Base-by-base conservation (phyloP, 1,140 invertebrate species). In the Brachionus koreanus region DNA sequence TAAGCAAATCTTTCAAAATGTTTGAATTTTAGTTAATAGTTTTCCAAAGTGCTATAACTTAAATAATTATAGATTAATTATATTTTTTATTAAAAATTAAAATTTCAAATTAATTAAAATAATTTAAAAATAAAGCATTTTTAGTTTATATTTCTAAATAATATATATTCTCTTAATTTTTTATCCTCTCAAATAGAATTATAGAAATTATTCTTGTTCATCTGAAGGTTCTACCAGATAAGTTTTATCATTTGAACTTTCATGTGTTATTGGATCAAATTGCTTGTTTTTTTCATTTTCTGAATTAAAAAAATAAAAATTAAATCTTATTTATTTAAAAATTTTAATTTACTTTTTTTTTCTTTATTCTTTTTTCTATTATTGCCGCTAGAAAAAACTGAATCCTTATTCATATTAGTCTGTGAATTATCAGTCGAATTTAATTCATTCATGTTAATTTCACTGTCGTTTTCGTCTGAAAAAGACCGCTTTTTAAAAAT, bases 171-270 rank as follows among this genome's bases (percentile, higher is more conserved):
- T n/a, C n/a, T 29, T 29, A 29, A 2, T 29, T 29, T 29, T 29
- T 29, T 29, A 29, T 29, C 29, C 3, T 29, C 29, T 29, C 29
- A 29, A 29, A 29, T 57, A 19, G 19, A 57, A 57, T 6, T 33
- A 7, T 23, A 25, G 10, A 0, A 33, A 4, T 33, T 33, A 65
- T n/a, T 65, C 63, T 33, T 69, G 29, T 9, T 69, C 42, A 46
- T 46, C 23, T 6, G 69, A 74, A 35, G 19, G 29, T 77, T 57
- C 74, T 19, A 77, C 49, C 57, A 77, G 37, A 77, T 37, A 57
- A 29, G 29, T 46, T 39, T 77, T 77, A 77, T 77, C 74, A 77
- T 61, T 57, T 37, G 16, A 57, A 16, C 33, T 57, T 37, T 77
- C 74, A 37, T 37, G 13, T 9, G 12, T 77, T 29, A 13, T 9